Base-by-base conservation (phyloP, 2,797 vertebrate species). In the Carapus acus region DNA sequence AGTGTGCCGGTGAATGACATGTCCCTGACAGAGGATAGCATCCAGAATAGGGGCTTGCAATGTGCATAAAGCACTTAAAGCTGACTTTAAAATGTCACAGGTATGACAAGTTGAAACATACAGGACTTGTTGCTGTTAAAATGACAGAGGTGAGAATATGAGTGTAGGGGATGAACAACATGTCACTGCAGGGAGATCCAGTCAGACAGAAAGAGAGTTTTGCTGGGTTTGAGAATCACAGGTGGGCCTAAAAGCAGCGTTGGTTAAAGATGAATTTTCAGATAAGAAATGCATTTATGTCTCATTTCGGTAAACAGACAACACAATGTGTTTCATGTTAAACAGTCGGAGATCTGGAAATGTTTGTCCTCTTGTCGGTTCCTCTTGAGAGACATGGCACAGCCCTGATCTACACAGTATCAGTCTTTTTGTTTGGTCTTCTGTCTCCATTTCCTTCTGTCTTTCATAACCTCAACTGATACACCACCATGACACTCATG, bases 71-170 rank as follows among this genome's bases (percentile, higher is more conserved):
- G 57, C 65, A 73, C 69, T 75, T 69, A 65, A 60, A 68, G 21
- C 52, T 65, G 37, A 61, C 62, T 71, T 78, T 48, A 29, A 78
- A 69, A 78, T 68, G 53, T 67, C 69, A 76, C 60, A 50, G 50
- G 47, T 43, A 7, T 17, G 47, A 50, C 63, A 43, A 49, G 65
- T 71, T 69, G 33, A 60, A 66, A 70, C 67, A 29, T 19, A 39
- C 42, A 62, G 23, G 40, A 67, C 24, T 15, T 7, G 20, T 20
- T 48, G 49, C 44, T 54, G 53, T 67, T 69, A 53, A 41, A 34
- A 58, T 65, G 12, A 33, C 11, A 22, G 16, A 2, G 15, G 18
- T 42, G 17, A 43, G 17, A 2, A 39, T 17, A 29, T 9, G 16
- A 33, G 29, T 44, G 22, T 6, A 49, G 23, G 29, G 23, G 18